Evolutionary conservation across 2,888 invertebrate genomes (phyloP).

Genomic region (Amphipyra berbera): DNA sequence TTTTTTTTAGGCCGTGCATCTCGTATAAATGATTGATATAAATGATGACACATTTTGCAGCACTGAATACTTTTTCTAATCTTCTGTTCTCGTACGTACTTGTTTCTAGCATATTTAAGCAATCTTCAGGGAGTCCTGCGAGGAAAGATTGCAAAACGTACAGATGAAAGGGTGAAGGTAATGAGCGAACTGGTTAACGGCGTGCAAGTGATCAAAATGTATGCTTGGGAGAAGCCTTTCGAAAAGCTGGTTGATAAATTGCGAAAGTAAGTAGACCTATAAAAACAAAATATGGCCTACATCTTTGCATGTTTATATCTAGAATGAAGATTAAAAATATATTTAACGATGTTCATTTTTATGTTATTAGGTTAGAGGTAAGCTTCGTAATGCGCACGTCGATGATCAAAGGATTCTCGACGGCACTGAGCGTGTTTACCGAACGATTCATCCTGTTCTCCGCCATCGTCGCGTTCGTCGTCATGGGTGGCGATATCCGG

Average conservation of each 20-base stretch:
- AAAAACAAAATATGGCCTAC: not conserved
- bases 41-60: too few relatives aligned
- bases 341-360: conserved; percentile 2
- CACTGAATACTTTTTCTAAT: conserved; percentile 7
- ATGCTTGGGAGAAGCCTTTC: conserved; percentile 95
- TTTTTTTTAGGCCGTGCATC: conserved; percentile 13
- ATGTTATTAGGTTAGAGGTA: conserved; percentile 91
- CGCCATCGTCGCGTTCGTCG: conserved; percentile 93
- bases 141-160: conserved; percentile 91
- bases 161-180: conserved; percentile 93
- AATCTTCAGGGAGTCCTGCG: conserved; percentile 84
- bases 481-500: conserved; percentile 90
- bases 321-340: not conserved
- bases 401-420: conserved; percentile 91
- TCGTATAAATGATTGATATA: not conserved
- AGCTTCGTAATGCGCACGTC: conserved; percentile 91
- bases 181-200: conserved; percentile 95
- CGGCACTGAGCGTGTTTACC: conserved; percentile 93
- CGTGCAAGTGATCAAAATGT: conserved; percentile 96
- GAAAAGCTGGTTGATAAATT: conserved; percentile 91
- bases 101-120: conserved; percentile 82
- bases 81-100: not conserved
- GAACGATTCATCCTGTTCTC: conserved; percentile 95
- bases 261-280: conserved; percentile 89
- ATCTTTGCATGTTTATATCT: not conserved